phyloP scores from a whole-genome alignment of 2,797 vertebrate species.

The Okamejei kenojei region DNA sequence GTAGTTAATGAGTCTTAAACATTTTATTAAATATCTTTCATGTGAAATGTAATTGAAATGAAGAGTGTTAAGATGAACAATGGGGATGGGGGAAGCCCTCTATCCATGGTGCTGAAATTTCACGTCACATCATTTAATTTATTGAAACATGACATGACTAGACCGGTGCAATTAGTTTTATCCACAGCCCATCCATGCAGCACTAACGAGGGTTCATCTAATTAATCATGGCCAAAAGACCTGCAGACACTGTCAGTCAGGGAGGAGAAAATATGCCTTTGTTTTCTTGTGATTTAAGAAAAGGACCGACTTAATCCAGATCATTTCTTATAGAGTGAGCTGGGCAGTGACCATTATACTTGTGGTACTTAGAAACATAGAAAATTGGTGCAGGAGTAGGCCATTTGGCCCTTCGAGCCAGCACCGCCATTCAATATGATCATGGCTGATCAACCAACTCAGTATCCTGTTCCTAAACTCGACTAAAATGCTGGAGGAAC shows the following conservation, averaged over 20 bases:
- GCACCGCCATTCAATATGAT: too few species aligned
- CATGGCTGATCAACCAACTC: too few species aligned
- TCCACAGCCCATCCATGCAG: neutral
- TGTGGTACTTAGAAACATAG: too few species aligned
- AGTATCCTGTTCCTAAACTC: too few species aligned
- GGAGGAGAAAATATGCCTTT: neutral
- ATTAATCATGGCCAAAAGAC: neutral
- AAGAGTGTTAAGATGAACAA: neutral
- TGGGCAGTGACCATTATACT: neutral
- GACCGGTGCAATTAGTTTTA: neutral
- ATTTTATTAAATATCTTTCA: neutral
- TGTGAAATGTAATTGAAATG: neutral
- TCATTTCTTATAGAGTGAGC: neutral
- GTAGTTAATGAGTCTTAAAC: neutral
- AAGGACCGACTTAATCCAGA: neutral
- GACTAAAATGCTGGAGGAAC: too few species aligned
- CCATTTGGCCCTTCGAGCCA: too few species aligned
- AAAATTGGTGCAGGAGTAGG: too few species aligned
- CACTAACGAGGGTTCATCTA: neutral
- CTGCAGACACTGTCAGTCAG: neutral
- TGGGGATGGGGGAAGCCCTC: neutral
- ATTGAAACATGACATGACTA: neutral
- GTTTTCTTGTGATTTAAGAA: neutral
- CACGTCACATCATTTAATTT: neutral
- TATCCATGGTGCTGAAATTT: conserved; percentile 30